A percentile compares a stretch with the other conserved stretches of the same genome.
These are phyloP conservation scores for Tetramorium parvispinum DNA, from an alignment of 1,140 invertebrate species.

Conservation along the genomic window DNA sequence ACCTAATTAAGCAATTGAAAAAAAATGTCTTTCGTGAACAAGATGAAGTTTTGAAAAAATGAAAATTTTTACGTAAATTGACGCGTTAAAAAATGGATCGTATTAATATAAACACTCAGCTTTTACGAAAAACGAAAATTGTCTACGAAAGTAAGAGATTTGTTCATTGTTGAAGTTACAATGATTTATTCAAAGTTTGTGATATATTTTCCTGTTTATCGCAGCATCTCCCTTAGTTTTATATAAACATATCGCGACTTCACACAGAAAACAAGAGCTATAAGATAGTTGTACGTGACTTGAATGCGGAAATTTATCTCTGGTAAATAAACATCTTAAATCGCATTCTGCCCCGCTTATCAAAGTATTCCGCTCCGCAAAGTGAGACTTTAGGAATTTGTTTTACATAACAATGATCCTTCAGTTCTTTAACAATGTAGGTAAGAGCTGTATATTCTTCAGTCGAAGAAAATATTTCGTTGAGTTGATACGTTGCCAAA, in stretches of 20 bases:
- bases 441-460: background rate
- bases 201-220: constrained; percentile 28
- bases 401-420: background rate
- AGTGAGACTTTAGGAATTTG: background rate
- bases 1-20: background rate
- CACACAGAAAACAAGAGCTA: background rate
- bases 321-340: constrained; percentile 26
- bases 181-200: constrained; percentile 38
- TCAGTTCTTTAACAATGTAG: background rate
- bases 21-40: background rate
- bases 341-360: background rate
- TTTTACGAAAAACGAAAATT: background rate
- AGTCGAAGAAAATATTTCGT: background rate
- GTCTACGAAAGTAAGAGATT: background rate
- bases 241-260: background rate
- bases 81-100: background rate
- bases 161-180: background rate
- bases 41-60: background rate
- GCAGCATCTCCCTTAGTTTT: background rate
- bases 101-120: background rate
- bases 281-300: background rate
- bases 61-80: background rate
- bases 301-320: constrained; percentile 13
- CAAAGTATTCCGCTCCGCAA: background rate
- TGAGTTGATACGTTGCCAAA: constrained; percentile 6